Percentiles rank a stretch among this genome's conserved stretches.
Evolutionary conservation across 37 sponge, comb jelly and placozoan genomes (phyloP).

Genomic region (Amphimedon queenslandica): DNA sequence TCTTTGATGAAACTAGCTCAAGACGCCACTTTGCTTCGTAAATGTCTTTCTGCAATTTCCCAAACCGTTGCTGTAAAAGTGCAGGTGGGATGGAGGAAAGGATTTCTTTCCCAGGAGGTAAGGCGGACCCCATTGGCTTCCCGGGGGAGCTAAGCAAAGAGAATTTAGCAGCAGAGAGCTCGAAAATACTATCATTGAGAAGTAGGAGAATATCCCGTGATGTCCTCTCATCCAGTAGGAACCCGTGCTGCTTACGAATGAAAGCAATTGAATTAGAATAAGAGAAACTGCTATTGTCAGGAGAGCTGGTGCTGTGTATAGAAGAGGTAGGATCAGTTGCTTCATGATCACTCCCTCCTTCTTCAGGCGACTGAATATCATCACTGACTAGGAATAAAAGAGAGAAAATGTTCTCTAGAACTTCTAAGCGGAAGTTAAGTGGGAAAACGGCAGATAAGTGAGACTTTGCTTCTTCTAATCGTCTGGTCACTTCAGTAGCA

Average conservation of each 20-base stretch:
- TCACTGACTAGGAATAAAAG: slow-evolving; percentile 75
- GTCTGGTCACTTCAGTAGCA: slow-evolving; percentile 6
- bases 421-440: slow-evolving; percentile 78
- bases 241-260: slow-evolving; percentile 43
- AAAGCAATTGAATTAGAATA: slow-evolving; percentile 16
- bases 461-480: slow-evolving; percentile 62
- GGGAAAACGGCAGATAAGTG: slow-evolving; percentile 57
- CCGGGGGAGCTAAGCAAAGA: slow-evolving; percentile 2
- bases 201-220: slow-evolving; percentile 47
- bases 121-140: neutral
- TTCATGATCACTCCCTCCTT: neutral
- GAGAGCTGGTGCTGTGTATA: neutral
- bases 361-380: slow-evolving; percentile 28
- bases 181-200: slow-evolving; percentile 59
- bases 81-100: slow-evolving; percentile 38
- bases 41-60: slow-evolving; percentile 71
- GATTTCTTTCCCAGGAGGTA: slow-evolving; percentile 8
- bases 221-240: slow-evolving; percentile 37
- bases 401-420: slow-evolving; percentile 91
- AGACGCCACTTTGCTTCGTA: slow-evolving; percentile 91
- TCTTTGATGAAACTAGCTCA: slow-evolving; percentile 68
- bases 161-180: slow-evolving; percentile 43
- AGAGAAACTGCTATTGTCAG: neutral
- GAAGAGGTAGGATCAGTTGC: neutral
- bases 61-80: slow-evolving; percentile 55